phyloP scores from a whole-genome alignment of 2,797 vertebrate species.

The Epinephelus coioides region DNA sequence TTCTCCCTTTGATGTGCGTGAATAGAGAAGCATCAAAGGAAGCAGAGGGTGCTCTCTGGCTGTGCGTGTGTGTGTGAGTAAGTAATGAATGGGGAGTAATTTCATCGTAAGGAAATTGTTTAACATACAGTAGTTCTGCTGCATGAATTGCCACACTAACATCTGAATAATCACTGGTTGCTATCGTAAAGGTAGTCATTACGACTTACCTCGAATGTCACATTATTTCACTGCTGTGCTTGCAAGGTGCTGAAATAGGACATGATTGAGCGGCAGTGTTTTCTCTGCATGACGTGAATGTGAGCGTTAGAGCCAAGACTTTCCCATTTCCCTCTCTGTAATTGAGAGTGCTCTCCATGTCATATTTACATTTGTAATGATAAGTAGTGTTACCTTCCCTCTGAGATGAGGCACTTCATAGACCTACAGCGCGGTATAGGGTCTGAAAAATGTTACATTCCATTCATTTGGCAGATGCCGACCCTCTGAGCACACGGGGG shows the following conservation, averaged over 20 bases:
- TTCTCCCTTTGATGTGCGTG: constrained; percentile 78
- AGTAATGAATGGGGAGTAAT: constrained; percentile 65
- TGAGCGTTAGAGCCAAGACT: constrained; percentile 16
- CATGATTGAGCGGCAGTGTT: constrained; percentile 53
- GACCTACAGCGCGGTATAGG: neutral
- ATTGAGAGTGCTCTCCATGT: constrained; percentile 36
- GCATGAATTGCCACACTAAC: constrained; percentile 59
- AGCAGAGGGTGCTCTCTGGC: constrained; percentile 33
- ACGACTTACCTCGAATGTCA: constrained; percentile 55
- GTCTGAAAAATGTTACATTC: constrained; percentile 9
- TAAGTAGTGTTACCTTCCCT: constrained; percentile 24
- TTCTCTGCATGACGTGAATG: constrained; percentile 29
- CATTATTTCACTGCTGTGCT: constrained; percentile 43
- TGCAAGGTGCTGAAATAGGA: constrained; percentile 19
- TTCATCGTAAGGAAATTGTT: constrained; percentile 67
- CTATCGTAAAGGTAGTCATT: constrained; percentile 52
- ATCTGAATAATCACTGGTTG: constrained; percentile 68
- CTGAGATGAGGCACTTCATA: neutral
- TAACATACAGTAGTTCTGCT: constrained; percentile 52
- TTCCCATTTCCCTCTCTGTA: constrained; percentile 37
- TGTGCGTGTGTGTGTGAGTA: constrained; percentile 12
- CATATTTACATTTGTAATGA: constrained; percentile 56
- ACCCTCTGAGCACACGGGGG: neutral
- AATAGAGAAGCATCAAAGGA: constrained; percentile 77
- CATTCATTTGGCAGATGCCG: constrained; percentile 20